phyloP scores from a whole-genome alignment of 2,888 invertebrate genomes.

The Cheilosia impressa region DNA sequence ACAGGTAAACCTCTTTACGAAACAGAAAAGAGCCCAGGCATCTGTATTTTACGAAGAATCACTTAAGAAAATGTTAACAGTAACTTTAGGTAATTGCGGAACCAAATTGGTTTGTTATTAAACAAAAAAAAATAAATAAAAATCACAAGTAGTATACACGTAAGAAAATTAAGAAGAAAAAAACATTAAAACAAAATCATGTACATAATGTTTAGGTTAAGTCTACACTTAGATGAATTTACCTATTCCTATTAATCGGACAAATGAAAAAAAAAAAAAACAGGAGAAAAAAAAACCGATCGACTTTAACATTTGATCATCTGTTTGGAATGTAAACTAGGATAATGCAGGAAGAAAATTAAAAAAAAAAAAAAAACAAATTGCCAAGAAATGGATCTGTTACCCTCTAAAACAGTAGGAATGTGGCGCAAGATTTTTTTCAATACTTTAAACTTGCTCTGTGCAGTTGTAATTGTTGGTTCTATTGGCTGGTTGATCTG shows the following conservation, averaged over 20 bases:
- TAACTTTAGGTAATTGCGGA: conserved; percentile 65
- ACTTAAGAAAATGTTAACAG: conserved; percentile 66
- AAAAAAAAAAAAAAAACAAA: conserved; percentile 9
- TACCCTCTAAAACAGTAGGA: conserved; percentile 6
- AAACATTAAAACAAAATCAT: conserved; percentile 31
- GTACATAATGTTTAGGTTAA: conserved; percentile 67
- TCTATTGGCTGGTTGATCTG: no score
- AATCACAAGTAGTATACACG: neutral
- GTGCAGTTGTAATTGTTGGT: no score
- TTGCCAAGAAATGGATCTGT: neutral
- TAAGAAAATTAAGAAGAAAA: conserved; percentile 18
- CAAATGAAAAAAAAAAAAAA: conserved; percentile 11
- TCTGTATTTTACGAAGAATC: conserved; percentile 53
- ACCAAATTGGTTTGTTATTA: conserved; percentile 67
- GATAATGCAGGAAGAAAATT: conserved; percentile 58
- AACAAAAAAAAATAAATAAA: conserved; percentile 6
- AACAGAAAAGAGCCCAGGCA: conserved; percentile 37
- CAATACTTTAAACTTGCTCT: no score
- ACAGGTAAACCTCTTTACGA: conserved; percentile 47
- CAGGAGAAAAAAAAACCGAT: conserved; percentile 34
- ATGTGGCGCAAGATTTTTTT: conserved; percentile 15
- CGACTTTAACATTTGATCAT: conserved; percentile 58
- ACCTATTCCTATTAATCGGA: conserved; percentile 43
- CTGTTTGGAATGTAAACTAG: conserved; percentile 28
- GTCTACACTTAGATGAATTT: conserved; percentile 57